Evolutionary conservation across 2,113 vertebrate species (phyloP).

Genomic region (Nanorana parkeri): DNA sequence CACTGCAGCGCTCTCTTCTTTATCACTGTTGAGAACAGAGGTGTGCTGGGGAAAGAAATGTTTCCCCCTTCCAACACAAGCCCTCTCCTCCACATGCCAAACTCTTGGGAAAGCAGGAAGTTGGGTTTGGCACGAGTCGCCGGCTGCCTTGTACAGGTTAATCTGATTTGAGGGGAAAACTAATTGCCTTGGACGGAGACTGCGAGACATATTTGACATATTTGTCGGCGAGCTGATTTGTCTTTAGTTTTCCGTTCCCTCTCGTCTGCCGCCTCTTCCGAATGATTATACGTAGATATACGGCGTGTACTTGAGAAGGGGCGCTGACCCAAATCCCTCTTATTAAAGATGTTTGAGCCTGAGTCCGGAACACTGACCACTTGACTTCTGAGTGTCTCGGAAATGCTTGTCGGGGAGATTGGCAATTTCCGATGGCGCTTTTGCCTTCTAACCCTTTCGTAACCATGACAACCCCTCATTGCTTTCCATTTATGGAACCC

Average conservation of each 20-base stretch:
- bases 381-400: constrained; percentile 59
- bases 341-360: constrained; percentile 37
- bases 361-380: constrained; percentile 49
- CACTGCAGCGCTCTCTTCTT: not conserved
- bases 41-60: not conserved
- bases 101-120: constrained; percentile 63
- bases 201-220: constrained; percentile 49
- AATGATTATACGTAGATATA: constrained; percentile 5
- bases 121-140: constrained; percentile 57
- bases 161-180: constrained; percentile 57
- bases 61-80: constrained; percentile 2
- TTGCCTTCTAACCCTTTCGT: not conserved
- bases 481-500: no score
- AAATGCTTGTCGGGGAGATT: constrained; percentile 58
- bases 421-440: constrained; percentile 60
- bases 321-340: not conserved
- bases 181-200: not conserved
- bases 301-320: not conserved
- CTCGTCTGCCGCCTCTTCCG: constrained; percentile 16
- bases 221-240: constrained; percentile 38
- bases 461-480: no score
- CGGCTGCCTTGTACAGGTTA: constrained; percentile 51
- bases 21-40: not conserved
- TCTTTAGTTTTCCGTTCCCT: constrained; percentile 23
- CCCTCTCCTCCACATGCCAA: constrained; percentile 58